Conservation (phyloP, 1,140 invertebrate genomes). For the Listronotus bonariensis region DNA sequence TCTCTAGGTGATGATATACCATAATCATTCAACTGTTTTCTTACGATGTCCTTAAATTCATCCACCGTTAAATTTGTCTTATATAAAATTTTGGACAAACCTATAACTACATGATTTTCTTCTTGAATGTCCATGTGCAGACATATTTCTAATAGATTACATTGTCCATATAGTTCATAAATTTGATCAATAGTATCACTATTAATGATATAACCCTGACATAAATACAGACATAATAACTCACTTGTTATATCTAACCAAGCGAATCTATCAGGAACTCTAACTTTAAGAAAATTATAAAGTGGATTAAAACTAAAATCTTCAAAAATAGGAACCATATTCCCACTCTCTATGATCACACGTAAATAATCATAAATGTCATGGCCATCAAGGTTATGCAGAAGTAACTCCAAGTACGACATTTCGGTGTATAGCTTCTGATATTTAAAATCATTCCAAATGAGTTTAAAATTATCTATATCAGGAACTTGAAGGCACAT, state of each 20-base stretch:
- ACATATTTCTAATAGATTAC: conserved; percentile 25
- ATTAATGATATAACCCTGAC: conserved; percentile 13
- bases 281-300: conserved; percentile 12
- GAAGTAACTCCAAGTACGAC: conserved; percentile 12
- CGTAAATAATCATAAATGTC: conserved; percentile 11
- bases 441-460: conserved; percentile 30
- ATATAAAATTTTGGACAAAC: conserved; percentile 14
- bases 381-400: neutral
- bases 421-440: conserved; percentile 3
- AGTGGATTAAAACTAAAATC: conserved; percentile 5
- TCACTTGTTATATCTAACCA: conserved; percentile 14
- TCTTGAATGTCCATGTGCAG: conserved; percentile 17
- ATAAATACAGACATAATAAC: conserved; percentile 22
- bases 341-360: conserved; percentile 26
- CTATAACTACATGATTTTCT: neutral
- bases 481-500: conserved; percentile 27
- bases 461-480: conserved; percentile 26
- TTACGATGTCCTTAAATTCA: conserved; percentile 10
- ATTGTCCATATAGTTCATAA: conserved; percentile 20
- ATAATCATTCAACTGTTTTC: neutral
- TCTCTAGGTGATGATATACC: neutral
- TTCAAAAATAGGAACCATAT: conserved; percentile 20
- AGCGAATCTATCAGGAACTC: neutral
- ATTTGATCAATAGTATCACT: conserved; percentile 12
- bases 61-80: conserved; percentile 11